These are phyloP conservation scores for Rhynchophorus ferrugineus DNA, from an alignment of 1,140 invertebrate genomes.

Conservation along the genomic window DNA sequence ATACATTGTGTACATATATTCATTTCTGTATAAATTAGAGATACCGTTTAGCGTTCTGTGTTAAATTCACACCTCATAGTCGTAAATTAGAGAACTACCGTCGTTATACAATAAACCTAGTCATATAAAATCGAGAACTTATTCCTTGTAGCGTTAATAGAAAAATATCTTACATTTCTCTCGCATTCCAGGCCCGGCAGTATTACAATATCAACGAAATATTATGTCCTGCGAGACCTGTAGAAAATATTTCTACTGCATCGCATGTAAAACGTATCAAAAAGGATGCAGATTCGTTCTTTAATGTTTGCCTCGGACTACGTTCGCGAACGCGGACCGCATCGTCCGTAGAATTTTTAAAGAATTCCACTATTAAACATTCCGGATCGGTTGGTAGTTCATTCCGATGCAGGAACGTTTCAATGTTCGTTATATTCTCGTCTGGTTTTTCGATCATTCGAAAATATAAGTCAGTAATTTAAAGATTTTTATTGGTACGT, in stretches of 20 bases:
- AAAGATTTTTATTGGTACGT: too few relatives aligned
- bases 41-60: too few relatives aligned
- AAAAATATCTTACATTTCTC: neutral
- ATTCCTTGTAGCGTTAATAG: neutral
- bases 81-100: neutral
- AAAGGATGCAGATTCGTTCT: neutral
- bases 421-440: too few relatives aligned
- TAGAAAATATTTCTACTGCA: neutral
- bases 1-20: too few relatives aligned
- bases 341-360: too few relatives aligned
- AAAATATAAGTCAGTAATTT: too few relatives aligned
- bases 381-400: too few relatives aligned
- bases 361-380: too few relatives aligned
- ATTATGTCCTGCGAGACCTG: neutral
- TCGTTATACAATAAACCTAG: neutral
- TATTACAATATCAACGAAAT: neutral
- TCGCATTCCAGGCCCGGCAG: neutral
- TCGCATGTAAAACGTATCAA: neutral
- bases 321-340: neutral
- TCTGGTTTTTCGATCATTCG: too few relatives aligned
- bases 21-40: too few relatives aligned
- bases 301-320: too few relatives aligned
- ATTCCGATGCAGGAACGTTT: too few relatives aligned
- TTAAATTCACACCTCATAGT: neutral
- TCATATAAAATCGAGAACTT: neutral